Evolutionary conservation across 2,113 vertebrate species (phyloP).

Genomic region (Bagarius yarrelli): DNA sequence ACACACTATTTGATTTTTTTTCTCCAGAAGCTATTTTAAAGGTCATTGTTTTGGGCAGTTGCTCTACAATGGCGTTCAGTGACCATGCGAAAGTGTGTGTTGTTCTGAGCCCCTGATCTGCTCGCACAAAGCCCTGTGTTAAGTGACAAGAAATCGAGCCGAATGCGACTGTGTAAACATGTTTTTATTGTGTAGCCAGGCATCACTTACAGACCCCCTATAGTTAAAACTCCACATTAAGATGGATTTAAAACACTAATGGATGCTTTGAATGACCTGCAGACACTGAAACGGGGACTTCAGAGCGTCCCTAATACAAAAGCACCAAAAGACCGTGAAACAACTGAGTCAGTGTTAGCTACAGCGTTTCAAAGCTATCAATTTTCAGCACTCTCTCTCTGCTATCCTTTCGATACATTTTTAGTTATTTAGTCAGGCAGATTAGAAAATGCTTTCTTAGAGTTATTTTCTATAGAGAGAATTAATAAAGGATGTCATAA

Average conservation of each 20-base stretch:
- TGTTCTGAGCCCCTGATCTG: conserved; percentile 35
- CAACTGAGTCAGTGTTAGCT: background rate
- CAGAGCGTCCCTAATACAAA: conserved; percentile 37
- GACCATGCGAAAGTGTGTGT: conserved; percentile 10
- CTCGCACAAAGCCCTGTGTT: conserved; percentile 30
- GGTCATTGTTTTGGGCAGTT: conserved; percentile 41
- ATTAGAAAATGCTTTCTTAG: background rate
- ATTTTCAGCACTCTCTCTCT: conserved; percentile 12
- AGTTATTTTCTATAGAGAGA: background rate
- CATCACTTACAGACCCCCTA: conserved; percentile 42
- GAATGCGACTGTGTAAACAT: conserved; percentile 23
- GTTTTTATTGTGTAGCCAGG: conserved; percentile 36
- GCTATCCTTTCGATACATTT: background rate
- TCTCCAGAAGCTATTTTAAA: conserved; percentile 27
- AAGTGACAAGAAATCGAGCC: conserved; percentile 29
- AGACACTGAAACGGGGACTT: conserved; percentile 52
- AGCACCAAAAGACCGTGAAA: conserved; percentile 30
- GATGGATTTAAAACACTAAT: conserved; percentile 37
- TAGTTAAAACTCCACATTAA: conserved; percentile 35
- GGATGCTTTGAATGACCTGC: conserved; percentile 37
- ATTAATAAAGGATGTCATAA: conserved; percentile 2
- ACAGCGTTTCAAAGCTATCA: background rate
- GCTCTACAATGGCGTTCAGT: conserved; percentile 35
- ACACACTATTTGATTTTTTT: background rate
- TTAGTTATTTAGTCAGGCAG: background rate